These are phyloP conservation scores for Betta splendens DNA, from an alignment of 2,797 vertebrate genomes.

Conservation along the genomic window DNA sequence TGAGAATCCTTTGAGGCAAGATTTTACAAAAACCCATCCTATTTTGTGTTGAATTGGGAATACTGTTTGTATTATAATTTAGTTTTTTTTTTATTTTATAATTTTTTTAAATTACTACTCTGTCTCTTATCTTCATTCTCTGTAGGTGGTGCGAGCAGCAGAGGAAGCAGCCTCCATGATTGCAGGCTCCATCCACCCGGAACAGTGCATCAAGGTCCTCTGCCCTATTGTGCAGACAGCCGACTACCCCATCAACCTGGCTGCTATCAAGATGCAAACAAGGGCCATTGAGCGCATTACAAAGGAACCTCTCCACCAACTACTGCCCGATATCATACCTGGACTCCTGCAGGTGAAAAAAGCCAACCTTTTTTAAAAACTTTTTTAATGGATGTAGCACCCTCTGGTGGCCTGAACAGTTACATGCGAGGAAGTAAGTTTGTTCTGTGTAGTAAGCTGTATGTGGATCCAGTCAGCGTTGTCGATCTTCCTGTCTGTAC, in stretches of 20 bases:
- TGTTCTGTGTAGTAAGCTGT: no score
- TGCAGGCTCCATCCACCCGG: constrained; percentile 89
- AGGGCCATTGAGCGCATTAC: constrained; percentile 90
- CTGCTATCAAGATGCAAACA: constrained; percentile 96
- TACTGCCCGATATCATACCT: constrained; percentile 91
- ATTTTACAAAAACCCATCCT: not conserved
- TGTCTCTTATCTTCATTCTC: no score
- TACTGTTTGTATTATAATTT: no score
- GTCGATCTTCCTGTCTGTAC: no score
- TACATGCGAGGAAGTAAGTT: no score
- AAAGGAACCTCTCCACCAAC: constrained; percentile 86
- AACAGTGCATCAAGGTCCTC: constrained; percentile 94
- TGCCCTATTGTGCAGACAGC: constrained; percentile 95
- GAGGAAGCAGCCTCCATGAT: constrained; percentile 90
- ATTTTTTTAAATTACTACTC: no score
- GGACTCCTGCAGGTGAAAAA: constrained; percentile 88
- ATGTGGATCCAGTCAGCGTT: no score
- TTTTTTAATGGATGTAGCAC: no score
- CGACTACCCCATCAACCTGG: constrained; percentile 93
- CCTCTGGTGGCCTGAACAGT: no score
- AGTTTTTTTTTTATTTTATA: no score
- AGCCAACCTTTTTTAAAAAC: no score
- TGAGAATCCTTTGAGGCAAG: constrained; percentile 53
- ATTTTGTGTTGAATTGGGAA: not conserved
- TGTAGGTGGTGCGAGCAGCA: constrained; percentile 90